Evolutionary conservation across 2,797 vertebrate species (phyloP).

Genomic region (Lacerta agilis): DNA sequence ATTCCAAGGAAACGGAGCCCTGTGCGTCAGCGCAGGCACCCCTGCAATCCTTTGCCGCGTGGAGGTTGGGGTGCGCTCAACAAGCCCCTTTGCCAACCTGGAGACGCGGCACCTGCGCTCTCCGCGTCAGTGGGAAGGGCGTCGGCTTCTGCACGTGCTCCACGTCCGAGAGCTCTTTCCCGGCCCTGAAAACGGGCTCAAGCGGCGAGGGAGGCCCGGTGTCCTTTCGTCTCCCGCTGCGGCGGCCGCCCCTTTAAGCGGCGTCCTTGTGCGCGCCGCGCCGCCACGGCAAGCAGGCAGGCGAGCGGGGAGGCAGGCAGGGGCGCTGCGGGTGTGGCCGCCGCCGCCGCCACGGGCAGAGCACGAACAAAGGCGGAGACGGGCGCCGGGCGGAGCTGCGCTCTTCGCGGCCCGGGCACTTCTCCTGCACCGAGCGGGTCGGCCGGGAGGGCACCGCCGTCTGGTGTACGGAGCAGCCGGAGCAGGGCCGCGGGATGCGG

Average conservation of each 20-base stretch:
- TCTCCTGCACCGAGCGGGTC: background rate
- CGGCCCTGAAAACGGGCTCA: too few relatives aligned
- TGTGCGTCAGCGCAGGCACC: too few relatives aligned
- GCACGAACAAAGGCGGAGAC: background rate
- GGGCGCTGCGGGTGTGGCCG: conserved; percentile 22
- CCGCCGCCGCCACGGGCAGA: background rate
- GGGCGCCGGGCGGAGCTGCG: background rate
- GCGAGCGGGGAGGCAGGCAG: background rate
- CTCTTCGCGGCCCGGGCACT: background rate
- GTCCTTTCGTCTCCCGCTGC: background rate
- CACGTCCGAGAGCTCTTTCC: too few relatives aligned
- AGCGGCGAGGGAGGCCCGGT: background rate
- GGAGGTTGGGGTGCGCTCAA: too few relatives aligned
- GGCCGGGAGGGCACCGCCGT: too few relatives aligned
- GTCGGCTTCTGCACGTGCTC: too few relatives aligned
- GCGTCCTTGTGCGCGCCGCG: background rate
- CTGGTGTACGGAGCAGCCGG: background rate
- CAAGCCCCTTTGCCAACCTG: too few relatives aligned
- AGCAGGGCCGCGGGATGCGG: background rate
- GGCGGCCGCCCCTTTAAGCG: conserved; percentile 8
- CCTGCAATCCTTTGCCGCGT: too few relatives aligned
- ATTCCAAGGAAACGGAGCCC: too few relatives aligned
- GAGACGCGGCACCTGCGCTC: too few relatives aligned
- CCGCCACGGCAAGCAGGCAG: background rate
- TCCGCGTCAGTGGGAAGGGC: too few relatives aligned